A percentile compares a stretch with the other conserved stretches of the same genome.
Conservation (phyloP, 37 sponge, comb jelly and placozoan species). For the Halisarca cf. caerulea region DNA sequence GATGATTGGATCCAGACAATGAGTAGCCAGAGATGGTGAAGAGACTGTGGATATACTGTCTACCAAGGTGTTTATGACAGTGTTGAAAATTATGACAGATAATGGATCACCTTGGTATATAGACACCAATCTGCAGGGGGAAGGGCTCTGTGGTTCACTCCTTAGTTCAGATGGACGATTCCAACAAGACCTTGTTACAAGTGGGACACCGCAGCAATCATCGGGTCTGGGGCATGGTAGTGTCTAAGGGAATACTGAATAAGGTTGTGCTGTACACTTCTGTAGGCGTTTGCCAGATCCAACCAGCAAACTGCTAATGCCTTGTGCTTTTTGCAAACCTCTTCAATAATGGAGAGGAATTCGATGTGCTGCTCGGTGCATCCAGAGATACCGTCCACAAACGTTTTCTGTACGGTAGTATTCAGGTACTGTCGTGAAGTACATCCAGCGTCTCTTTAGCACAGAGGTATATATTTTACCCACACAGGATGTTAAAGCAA, state of each 20-base stretch:
- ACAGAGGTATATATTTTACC: neutral
- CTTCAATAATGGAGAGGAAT: neutral
- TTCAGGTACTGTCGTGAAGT: constrained; percentile 1
- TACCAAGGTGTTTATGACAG: constrained; percentile 27
- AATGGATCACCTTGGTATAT: constrained; percentile 34
- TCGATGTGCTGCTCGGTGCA: constrained; percentile 31
- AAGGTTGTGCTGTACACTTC: constrained; percentile 32
- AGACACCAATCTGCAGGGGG: constrained; percentile 27
- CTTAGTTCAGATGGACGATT: neutral
- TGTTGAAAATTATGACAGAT: constrained; percentile 38
- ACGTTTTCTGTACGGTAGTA: neutral
- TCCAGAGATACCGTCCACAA: constrained; percentile 3
- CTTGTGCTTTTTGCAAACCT: constrained; percentile 16
- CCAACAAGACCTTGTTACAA: neutral
- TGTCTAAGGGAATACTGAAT: constrained; percentile 27
- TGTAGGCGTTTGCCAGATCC: constrained; percentile 37
- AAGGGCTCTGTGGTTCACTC: neutral
- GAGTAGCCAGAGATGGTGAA: too few species aligned
- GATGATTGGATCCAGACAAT: neutral
- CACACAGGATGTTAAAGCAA: neutral
- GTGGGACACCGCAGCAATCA: neutral
- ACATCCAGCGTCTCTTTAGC: neutral
- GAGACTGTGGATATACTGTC: neutral
- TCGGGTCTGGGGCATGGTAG: constrained; percentile 15
- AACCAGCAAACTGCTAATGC: constrained; percentile 21